Conservation (phyloP, 2,797 vertebrate species). For the Dryobates pubescens region DNA sequence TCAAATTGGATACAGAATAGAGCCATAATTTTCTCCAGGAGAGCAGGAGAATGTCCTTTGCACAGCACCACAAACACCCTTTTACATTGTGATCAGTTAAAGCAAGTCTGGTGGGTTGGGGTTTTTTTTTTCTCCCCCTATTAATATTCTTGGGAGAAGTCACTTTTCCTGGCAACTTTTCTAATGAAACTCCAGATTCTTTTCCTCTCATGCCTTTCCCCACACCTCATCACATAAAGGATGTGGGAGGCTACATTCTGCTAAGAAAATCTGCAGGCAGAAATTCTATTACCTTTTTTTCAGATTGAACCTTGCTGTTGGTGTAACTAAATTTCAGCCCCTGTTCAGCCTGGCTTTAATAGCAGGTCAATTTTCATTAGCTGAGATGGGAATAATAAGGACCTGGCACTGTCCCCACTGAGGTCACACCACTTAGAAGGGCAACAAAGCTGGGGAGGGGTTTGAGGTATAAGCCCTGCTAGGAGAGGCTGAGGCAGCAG, state of each 20-base stretch:
- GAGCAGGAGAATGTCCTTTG: background rate
- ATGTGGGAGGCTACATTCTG: background rate
- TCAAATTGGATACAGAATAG: constrained; percentile 23
- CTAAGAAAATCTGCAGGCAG: background rate
- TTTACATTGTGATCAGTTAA: background rate
- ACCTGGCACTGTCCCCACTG: background rate
- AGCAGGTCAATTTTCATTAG: constrained; percentile 35
- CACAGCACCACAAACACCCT: background rate
- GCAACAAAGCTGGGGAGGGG: no score
- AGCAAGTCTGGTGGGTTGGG: background rate
- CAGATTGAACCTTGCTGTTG: constrained; percentile 17
- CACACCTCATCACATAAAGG: background rate
- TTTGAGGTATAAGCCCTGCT: no score
- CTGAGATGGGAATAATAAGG: constrained; percentile 12
- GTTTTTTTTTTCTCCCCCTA: background rate
- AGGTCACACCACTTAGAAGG: background rate
- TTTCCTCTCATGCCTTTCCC: background rate
- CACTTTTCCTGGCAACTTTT: background rate
- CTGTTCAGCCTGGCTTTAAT: background rate
- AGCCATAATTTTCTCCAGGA: background rate
- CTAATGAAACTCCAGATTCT: background rate
- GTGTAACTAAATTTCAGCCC: background rate
- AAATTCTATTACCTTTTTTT: constrained; percentile 35
- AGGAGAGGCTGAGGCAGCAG: no score
- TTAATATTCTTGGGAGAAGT: background rate